phyloP scores from a whole-genome alignment of 2,797 vertebrate species.

The Xenops minutus region DNA sequence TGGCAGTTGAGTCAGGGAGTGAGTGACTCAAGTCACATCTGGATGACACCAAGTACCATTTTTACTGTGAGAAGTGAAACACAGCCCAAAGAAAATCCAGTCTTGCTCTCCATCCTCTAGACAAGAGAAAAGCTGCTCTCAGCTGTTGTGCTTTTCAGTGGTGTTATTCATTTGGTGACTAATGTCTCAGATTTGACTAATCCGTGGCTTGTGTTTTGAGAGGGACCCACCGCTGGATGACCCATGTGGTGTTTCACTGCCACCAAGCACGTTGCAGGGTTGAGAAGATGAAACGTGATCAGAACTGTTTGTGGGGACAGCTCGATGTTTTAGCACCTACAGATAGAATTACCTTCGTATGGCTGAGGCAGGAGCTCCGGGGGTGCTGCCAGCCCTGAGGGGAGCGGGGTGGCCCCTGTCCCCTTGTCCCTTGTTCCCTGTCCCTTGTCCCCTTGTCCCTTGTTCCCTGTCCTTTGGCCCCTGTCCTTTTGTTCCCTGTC shows the following conservation, averaged over 20 bases:
- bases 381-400: background rate
- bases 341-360: background rate
- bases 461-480: no score
- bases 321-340: no score
- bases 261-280: no score
- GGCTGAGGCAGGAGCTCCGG: background rate
- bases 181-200: rapidly evolving
- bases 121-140: background rate
- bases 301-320: background rate
- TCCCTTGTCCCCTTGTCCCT: no score
- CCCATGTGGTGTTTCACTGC: background rate
- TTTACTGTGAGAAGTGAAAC: background rate
- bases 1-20: rapidly evolving
- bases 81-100: rapidly evolving
- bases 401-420: rapidly evolving
- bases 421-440: no score
- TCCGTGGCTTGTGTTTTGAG: background rate
- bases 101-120: background rate
- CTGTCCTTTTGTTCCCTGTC: no score
- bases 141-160: background rate
- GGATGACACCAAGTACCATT: background rate
- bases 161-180: rapidly evolving
- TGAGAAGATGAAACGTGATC: background rate
- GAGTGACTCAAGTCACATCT: background rate
- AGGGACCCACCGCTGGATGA: rapidly evolving